Percentiles rank a stretch among this genome's conserved stretches.
These are phyloP conservation scores for Resseliella maxima DNA, from an alignment of 2,888 invertebrate species.

Conservation along the genomic window DNA sequence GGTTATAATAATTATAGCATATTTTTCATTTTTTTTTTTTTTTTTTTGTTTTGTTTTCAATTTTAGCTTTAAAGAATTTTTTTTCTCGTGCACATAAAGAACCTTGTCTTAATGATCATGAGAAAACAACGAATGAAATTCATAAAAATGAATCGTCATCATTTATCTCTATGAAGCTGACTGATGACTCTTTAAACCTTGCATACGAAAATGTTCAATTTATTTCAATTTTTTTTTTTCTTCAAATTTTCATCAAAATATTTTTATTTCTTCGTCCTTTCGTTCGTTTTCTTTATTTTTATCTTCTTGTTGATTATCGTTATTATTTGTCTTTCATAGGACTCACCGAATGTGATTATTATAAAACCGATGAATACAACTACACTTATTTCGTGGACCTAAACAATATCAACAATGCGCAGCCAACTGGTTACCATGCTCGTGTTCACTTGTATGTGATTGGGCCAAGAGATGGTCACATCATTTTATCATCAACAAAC, in stretches of 20 bases:
- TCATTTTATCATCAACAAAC: slow-evolving; percentile 31
- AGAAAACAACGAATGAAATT: too few species aligned
- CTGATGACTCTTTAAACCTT: too few species aligned
- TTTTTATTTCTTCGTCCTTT: neutral
- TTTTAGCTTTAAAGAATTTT: too few species aligned
- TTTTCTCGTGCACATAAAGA: too few species aligned
- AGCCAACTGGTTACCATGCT: neutral
- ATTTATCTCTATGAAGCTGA: too few species aligned
- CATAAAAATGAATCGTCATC: too few species aligned
- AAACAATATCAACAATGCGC: neutral
- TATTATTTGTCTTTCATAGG: neutral
- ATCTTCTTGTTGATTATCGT: neutral
- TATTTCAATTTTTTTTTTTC: too few species aligned
- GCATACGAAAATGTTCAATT: too few species aligned
- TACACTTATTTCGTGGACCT: slow-evolving; percentile 15
- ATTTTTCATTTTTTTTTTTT: too few species aligned
- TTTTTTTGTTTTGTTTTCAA: too few species aligned
- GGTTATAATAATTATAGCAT: neutral
- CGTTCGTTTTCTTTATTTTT: neutral
- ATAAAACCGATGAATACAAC: slow-evolving; percentile 17
- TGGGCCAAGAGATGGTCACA: slow-evolving; percentile 45
- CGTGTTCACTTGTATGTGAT: slow-evolving; percentile 18
- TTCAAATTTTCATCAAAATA: neutral
- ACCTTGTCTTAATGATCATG: too few species aligned
- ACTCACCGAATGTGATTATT: slow-evolving; percentile 42